Conservation (phyloP, 2,888 invertebrate genomes). For the Drosophila mayaguana region DNA sequence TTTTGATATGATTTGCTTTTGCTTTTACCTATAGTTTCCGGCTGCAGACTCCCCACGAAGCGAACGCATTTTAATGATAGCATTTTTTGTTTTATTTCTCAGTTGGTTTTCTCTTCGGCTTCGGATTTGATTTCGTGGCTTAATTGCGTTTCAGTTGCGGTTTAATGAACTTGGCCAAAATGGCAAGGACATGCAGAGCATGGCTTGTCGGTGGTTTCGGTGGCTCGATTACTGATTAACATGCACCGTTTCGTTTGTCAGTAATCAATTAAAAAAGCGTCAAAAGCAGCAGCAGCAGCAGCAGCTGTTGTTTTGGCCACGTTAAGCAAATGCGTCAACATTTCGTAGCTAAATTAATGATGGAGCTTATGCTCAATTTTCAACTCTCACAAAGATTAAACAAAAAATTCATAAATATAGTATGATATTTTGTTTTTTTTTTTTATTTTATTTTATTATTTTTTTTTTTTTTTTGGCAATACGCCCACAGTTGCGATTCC, state of each 20-base stretch:
- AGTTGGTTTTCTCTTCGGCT: slow-evolving; percentile 5
- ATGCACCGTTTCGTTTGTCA: slow-evolving; percentile 57
- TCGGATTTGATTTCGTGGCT: slow-evolving; percentile 36
- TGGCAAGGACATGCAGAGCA: slow-evolving; percentile 61
- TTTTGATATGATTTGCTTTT: background rate
- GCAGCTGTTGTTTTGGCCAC: slow-evolving; percentile 41
- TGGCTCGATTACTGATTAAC: slow-evolving; percentile 51
- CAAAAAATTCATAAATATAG: slow-evolving; percentile 16
- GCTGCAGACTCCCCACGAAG: slow-evolving; percentile 42
- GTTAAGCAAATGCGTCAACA: slow-evolving; percentile 51
- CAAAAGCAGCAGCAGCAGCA: slow-evolving; percentile 12
- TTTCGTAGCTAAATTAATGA: slow-evolving; percentile 53
- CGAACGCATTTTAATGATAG: slow-evolving; percentile 56
- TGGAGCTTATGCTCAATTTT: slow-evolving; percentile 19
- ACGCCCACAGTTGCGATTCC: slow-evolving; percentile 43
- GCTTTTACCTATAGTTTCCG: slow-evolving; percentile 39
- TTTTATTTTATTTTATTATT: slow-evolving; percentile 13
- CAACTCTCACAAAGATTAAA: slow-evolving; percentile 16
- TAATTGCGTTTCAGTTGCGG: slow-evolving; percentile 43
- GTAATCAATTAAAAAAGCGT: slow-evolving; percentile 59
- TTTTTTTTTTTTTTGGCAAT: slow-evolving; percentile 19
- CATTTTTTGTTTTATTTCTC: slow-evolving; percentile 5
- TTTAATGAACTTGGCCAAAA: slow-evolving; percentile 54
- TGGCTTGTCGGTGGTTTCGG: slow-evolving; percentile 22
- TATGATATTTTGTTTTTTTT: slow-evolving; percentile 50